Base-by-base conservation (phyloP, 2,888 invertebrate genomes). In the Volucella bombylans region DNA sequence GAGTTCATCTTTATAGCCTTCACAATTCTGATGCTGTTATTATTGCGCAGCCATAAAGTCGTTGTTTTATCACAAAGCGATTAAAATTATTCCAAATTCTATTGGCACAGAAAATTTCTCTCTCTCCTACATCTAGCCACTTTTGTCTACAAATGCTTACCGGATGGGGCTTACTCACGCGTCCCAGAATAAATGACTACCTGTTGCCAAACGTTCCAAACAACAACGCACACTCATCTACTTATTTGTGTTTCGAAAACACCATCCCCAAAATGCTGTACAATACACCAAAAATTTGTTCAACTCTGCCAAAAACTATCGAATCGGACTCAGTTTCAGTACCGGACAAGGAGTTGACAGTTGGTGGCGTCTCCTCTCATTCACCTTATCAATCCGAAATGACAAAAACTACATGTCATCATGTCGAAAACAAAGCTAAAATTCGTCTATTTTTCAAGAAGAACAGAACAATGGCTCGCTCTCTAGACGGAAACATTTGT, bases 371-470 rank as follows among this genome's bases (percentile, higher is more conserved):
- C 55, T 41, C 14, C 49, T 10, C n/a, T 74, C 15, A 43, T n/a
- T 55, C 55, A 55, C 73, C 18, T 18, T 52, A 54, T 62, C 73
- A 73, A 49, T 61, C 62, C 38, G 6, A 57, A 23, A 10, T 41
- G 64, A 43, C 64, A 45, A 14, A 43, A 54, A 43, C 50, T 52
- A 54, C 61, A 52, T 11, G 41, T 1, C 18, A 1, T 1, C 18
- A 18, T 18, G 18, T 18, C 18, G 18, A 18, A 18, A 18, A 1
- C 18, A 41, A 45, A 52, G 57, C 43, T 12, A 2, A n/a, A 50
- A 57, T 2, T 39, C 82, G 54, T 77, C 77, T 64, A 31, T 80
- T 80, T 61, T 61, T 59, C n/a, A 12, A 50, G 15, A 65, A 10
- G 4, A 8, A 68, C 45, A 41, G 59, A 71, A 68, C 55, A 43